Percentiles rank a stretch among this genome's conserved stretches.
phyloP scores from a whole-genome alignment of 1,140 invertebrate species.

The Macrobrachium rosenbergii region DNA sequence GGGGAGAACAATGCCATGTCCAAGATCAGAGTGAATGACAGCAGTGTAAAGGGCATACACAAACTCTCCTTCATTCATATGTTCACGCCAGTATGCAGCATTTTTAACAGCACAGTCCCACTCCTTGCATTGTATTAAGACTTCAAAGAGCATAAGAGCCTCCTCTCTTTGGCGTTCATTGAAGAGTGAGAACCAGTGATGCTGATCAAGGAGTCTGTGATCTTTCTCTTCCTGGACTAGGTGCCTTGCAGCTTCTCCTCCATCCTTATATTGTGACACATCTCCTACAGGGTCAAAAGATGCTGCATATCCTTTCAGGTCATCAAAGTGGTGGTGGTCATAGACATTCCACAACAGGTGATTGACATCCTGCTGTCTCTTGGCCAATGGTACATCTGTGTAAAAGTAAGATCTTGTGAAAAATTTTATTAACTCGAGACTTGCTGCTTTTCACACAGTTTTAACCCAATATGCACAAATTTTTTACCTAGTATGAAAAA shows the following conservation, averaged over 20 bases:
- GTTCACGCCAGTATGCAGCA: slow-evolving; percentile 52
- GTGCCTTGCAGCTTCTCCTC: slow-evolving; percentile 21
- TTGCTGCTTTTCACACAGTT: no score
- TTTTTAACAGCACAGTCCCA: slow-evolving; percentile 32
- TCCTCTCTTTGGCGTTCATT: slow-evolving; percentile 55
- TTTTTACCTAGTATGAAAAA: no score
- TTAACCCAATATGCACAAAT: no score
- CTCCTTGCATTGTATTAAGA: slow-evolving; percentile 47
- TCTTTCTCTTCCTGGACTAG: slow-evolving; percentile 40
- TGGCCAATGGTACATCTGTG: slow-evolving; percentile 11
- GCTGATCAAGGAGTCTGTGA: slow-evolving; percentile 30
- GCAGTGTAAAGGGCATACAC: slow-evolving; percentile 51
- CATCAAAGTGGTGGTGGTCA: slow-evolving; percentile 28
- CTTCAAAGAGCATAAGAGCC: slow-evolving; percentile 60
- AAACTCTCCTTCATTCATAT: slow-evolving; percentile 61
- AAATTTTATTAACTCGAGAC: background rate
- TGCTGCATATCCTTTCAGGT: slow-evolving; percentile 20
- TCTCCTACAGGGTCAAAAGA: slow-evolving; percentile 39
- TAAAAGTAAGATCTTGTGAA: background rate
- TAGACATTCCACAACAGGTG: slow-evolving; percentile 39
- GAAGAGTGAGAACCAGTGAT: slow-evolving; percentile 60
- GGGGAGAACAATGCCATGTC: slow-evolving; percentile 70
- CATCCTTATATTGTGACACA: slow-evolving; percentile 40
- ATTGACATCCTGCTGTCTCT: slow-evolving; percentile 55
- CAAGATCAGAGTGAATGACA: slow-evolving; percentile 46